Percentiles rank a stretch among this genome's conserved stretches.
Evolutionary conservation across 2,797 vertebrate species (phyloP).

Genomic region (Characodon lateralis): DNA sequence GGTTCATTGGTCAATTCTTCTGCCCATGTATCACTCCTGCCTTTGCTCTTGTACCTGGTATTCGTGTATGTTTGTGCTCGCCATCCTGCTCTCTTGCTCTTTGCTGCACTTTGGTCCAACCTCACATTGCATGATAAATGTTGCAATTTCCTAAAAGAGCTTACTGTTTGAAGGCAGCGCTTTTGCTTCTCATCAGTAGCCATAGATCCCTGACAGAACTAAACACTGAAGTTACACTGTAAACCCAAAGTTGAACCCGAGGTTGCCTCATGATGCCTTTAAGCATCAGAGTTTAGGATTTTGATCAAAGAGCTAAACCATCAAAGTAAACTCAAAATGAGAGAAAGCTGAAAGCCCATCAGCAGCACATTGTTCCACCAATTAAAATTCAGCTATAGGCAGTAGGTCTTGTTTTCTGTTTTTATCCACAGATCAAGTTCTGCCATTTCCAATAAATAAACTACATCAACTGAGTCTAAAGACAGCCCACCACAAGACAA

Average conservation of each 20-base stretch:
- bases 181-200: neutral
- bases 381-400: neutral
- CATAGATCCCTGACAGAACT: neutral
- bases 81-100: too few species aligned
- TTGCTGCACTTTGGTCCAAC: too few species aligned
- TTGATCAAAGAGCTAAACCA: neutral
- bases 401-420: neutral
- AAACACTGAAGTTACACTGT: neutral
- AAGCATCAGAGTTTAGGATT: neutral
- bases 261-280: neutral
- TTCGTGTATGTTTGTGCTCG: too few species aligned
- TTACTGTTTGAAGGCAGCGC: neutral
- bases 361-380: neutral
- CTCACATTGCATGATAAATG: neutral
- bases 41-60: too few species aligned
- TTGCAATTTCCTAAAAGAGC: neutral
- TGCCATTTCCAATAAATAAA: neutral
- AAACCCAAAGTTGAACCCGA: neutral
- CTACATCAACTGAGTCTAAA: neutral
- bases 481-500: neutral
- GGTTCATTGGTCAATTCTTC: too few species aligned
- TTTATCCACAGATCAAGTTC: neutral
- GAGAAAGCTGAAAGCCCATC: neutral
- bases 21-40: too few species aligned
- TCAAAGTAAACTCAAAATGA: slow-evolving; percentile 1